These are phyloP conservation scores for Pogonomyrmex barbatus DNA, from an alignment of 1,140 invertebrate species.

Conservation along the genomic window DNA sequence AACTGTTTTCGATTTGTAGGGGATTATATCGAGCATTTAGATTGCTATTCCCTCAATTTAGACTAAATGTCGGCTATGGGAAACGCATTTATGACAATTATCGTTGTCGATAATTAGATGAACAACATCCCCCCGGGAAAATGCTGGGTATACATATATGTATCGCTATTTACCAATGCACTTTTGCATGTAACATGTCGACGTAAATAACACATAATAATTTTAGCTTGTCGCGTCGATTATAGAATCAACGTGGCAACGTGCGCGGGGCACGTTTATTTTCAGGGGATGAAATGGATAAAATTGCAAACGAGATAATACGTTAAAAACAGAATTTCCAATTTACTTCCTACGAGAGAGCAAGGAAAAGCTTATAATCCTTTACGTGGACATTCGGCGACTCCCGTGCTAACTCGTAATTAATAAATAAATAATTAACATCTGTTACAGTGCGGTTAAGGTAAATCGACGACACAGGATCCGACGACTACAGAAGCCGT, in stretches of 20 bases:
- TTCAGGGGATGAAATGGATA: constrained; percentile 19
- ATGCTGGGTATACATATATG: background rate
- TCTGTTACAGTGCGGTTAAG: background rate
- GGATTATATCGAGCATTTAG: constrained; percentile 24
- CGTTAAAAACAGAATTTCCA: constrained; percentile 18
- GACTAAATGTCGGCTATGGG: background rate
- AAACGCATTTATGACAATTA: constrained; percentile 13
- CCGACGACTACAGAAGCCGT: background rate
- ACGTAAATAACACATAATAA: constrained; percentile 52
- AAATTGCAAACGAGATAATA: constrained; percentile 31
- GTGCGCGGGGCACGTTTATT: constrained; percentile 18
- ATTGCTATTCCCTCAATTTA: constrained; percentile 6
- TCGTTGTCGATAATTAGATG: constrained; percentile 17
- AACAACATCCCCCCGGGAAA: background rate
- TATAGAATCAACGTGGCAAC: constrained; percentile 41
- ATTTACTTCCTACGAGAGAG: background rate
- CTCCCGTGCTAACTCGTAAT: background rate
- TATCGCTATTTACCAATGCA: constrained; percentile 28
- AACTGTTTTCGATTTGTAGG: background rate
- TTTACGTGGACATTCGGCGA: background rate
- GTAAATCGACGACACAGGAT: background rate
- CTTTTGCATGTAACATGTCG: constrained; percentile 19
- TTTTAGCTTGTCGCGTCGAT: constrained; percentile 35
- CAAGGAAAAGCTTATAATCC: background rate
- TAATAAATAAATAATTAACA: constrained; percentile 35